These are phyloP conservation scores for Trogon melanurus DNA, from an alignment of 2,113 vertebrate species.

Conservation along the genomic window DNA sequence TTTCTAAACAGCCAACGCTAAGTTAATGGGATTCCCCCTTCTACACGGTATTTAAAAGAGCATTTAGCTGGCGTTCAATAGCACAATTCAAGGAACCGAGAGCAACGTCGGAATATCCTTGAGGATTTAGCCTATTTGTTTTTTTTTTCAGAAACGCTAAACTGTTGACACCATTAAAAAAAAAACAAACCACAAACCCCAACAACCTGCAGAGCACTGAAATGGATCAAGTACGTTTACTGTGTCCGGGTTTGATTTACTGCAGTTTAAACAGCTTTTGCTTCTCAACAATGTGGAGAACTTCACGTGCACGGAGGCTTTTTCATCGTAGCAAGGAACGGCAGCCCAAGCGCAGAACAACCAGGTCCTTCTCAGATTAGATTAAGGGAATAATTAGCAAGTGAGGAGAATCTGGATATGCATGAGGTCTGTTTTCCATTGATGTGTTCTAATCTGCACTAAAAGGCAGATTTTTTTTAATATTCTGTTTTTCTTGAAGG, in stretches of 20 bases:
- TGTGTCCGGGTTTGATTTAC: conserved; percentile 13
- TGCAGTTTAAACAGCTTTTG: conserved; percentile 26
- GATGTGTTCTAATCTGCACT: conserved; percentile 11
- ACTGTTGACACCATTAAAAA: neutral
- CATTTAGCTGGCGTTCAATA: neutral
- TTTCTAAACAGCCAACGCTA: neutral
- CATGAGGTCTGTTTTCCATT: neutral
- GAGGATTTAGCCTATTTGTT: neutral
- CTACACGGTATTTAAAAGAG: neutral
- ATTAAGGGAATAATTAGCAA: conserved; percentile 56
- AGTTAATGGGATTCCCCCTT: neutral
- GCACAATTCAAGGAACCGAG: too few species aligned
- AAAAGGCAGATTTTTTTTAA: neutral
- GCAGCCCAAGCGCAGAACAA: neutral
- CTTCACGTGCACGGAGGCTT: neutral
- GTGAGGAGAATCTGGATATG: conserved; percentile 1
- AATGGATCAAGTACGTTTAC: conserved; percentile 25
- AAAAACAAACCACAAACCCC: neutral
- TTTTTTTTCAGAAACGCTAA: conserved; percentile 36
- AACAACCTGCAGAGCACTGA: conserved; percentile 58
- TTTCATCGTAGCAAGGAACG: neutral
- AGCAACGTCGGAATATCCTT: neutral
- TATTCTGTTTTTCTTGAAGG: conserved; percentile 60
- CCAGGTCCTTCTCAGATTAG: neutral
- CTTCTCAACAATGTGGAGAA: conserved; percentile 48